phyloP scores from a whole-genome alignment of 2,113 vertebrate species.

The Pavo muticus region DNA sequence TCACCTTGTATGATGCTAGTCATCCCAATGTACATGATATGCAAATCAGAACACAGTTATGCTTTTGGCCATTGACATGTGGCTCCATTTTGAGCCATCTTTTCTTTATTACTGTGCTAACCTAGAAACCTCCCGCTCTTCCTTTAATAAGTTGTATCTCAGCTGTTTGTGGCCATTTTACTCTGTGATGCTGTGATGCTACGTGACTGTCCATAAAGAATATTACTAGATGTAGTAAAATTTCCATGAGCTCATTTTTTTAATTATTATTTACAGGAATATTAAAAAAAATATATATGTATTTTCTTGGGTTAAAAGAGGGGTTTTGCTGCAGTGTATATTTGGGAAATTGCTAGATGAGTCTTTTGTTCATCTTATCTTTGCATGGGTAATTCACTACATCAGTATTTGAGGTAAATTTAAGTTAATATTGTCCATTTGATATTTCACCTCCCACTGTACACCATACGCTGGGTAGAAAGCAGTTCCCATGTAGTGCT shows the following conservation, averaged over 20 bases:
- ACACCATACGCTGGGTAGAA: not conserved
- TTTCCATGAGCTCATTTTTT: not conserved
- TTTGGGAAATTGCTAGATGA: not conserved
- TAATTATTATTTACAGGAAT: not conserved
- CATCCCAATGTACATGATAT: not conserved
- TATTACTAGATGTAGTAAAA: not conserved
- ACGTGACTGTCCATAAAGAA: not conserved
- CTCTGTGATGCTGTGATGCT: not conserved
- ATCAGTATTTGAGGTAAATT: not conserved
- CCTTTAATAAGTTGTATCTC: not conserved
- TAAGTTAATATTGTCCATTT: not conserved
- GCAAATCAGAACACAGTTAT: not conserved
- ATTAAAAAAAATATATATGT: not conserved
- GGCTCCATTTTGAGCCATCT: not conserved
- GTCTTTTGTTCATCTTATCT: not conserved
- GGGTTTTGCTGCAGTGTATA: not conserved
- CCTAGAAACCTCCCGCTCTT: not conserved
- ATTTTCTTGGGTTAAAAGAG: not conserved
- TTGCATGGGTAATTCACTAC: not conserved
- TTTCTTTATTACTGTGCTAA: not conserved
- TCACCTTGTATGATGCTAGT: not conserved
- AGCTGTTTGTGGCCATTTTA: not conserved
- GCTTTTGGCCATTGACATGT: not conserved
- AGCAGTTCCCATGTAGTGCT: not conserved
- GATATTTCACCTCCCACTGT: not conserved